phyloP scores from a whole-genome alignment of 2,888 invertebrate species.

The Drosophila formosana region DNA sequence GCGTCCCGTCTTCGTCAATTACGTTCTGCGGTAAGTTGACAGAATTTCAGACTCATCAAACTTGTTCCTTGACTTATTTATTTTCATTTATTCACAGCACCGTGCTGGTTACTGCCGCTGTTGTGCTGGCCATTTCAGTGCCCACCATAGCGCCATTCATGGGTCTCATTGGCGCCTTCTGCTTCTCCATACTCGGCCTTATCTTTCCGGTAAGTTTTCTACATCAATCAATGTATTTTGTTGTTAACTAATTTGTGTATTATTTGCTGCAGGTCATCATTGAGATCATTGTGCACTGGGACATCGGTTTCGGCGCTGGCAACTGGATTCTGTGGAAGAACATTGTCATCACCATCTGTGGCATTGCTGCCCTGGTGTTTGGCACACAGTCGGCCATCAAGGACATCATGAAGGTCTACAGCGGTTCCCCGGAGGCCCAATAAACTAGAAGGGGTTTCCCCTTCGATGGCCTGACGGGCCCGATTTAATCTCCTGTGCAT shows the following conservation, averaged over 20 bases:
- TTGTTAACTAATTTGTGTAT: slow-evolving; percentile 61
- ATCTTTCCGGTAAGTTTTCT: slow-evolving; percentile 89
- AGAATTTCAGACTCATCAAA: background rate
- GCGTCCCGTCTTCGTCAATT: slow-evolving; percentile 90
- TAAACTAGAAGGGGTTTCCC: slow-evolving; percentile 24
- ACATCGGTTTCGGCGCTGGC: slow-evolving; percentile 90
- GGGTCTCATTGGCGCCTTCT: slow-evolving; percentile 96
- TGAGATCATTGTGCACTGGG: slow-evolving; percentile 94
- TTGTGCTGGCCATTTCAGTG: slow-evolving; percentile 92
- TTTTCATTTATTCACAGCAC: slow-evolving; percentile 83
- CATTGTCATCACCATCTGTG: slow-evolving; percentile 90
- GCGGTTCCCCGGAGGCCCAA: slow-evolving; percentile 31
- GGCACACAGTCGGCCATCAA: slow-evolving; percentile 90
- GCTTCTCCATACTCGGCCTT: slow-evolving; percentile 95
- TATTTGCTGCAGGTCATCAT: slow-evolving; percentile 87
- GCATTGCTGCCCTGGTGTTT: slow-evolving; percentile 92
- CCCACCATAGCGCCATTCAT: slow-evolving; percentile 96
- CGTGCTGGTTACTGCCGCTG: slow-evolving; percentile 89
- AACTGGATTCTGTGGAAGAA: slow-evolving; percentile 93
- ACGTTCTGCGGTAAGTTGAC: slow-evolving; percentile 87
- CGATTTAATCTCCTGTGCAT: slow-evolving; percentile 41
- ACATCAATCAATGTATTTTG: background rate
- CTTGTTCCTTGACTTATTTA: background rate
- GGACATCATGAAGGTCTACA: slow-evolving; percentile 86
- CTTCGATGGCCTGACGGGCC: background rate